Conservation (phyloP, 2,113 vertebrate genomes). For the Embiotoca jacksoni region DNA sequence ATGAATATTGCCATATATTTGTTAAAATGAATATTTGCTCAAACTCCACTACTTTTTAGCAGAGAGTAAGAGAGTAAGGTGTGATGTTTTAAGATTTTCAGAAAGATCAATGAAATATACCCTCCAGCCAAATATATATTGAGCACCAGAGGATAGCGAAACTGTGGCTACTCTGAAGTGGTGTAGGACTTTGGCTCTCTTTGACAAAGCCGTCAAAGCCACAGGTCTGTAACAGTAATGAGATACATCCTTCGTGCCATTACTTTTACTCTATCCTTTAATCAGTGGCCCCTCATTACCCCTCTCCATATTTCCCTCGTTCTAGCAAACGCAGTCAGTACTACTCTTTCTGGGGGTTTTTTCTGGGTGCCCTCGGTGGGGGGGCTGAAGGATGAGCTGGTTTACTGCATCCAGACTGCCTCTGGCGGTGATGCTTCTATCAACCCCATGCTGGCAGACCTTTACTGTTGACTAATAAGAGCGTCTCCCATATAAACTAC, state of each 20-base stretch:
- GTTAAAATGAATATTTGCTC: too few species aligned
- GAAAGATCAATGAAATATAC: neutral
- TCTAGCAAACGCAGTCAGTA: constrained; percentile 43
- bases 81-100: too few species aligned
- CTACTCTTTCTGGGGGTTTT: constrained; percentile 15
- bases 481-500: constrained; percentile 53
- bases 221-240: constrained; percentile 47
- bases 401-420: constrained; percentile 66
- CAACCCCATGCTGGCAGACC: constrained; percentile 75
- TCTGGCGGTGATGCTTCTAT: constrained; percentile 71
- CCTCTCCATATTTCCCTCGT: constrained; percentile 22
- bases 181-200: constrained; percentile 15
- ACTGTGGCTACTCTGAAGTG: constrained; percentile 13
- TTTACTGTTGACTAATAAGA: constrained; percentile 75
- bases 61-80: too few species aligned
- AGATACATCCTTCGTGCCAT: constrained; percentile 34
- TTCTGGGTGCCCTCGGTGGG: constrained; percentile 56
- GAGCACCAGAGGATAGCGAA: neutral
- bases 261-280: constrained; percentile 59
- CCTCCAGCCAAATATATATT: neutral
- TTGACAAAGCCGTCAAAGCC: constrained; percentile 46
- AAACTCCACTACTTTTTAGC: too few species aligned
- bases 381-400: constrained; percentile 60
- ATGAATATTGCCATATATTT: too few species aligned
- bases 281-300: constrained; percentile 54